Base-by-base conservation (phyloP, 2,113 vertebrate genomes). In the Sphyrna mokarran region DNA sequence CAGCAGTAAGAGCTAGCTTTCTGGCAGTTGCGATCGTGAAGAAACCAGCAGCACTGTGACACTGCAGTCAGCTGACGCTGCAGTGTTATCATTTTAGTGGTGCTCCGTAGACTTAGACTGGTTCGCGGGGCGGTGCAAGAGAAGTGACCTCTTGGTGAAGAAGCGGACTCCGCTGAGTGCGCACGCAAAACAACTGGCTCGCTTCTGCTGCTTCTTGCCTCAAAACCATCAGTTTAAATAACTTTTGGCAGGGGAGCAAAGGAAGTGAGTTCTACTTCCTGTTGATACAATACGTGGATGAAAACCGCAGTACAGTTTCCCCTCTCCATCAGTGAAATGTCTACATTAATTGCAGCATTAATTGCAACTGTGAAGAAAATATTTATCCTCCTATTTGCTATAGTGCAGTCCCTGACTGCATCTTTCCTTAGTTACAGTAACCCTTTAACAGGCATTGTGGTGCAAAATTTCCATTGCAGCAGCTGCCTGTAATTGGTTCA, bases 21-120 rank as follows among this genome's bases (percentile, higher is more conserved):
- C 97, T 97, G 98, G 98, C 98, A 97, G 97, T 97, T 97, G 97
- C 96, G 96, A 97, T 96, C 96, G 97, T 97, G 97, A 97, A 97
- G 98, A 97, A 97, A 97, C 97, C 97, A 97, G 97, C 97, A 97
- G 97, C 97, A 97, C 97, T 96, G 96, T 98, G 98, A 98, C 98
- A 98, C 97, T 97, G 98, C 98, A 98, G 98, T 98, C 98, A 98
- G 98, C 98, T 98, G 98, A 98, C 98, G 97, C 66, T 85, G 40
- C 97, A 96, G 97, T 97, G 98, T 98, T 98, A 97, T 98, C 97
- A 96, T 96, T 37, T 97, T 97, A 96, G 95, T 96, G 97, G 89
- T 98, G 97, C 98, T 97, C 96, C 96, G 63, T 97, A 97, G 96
- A 96, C 97, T 96, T 97, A 96, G 97, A 96, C 95, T 96, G 96